Evolutionary conservation across 2,888 invertebrate genomes (phyloP), one percentile per base, ranked within the genome.

Genomic region (Emmelina monodactyla): DNA sequence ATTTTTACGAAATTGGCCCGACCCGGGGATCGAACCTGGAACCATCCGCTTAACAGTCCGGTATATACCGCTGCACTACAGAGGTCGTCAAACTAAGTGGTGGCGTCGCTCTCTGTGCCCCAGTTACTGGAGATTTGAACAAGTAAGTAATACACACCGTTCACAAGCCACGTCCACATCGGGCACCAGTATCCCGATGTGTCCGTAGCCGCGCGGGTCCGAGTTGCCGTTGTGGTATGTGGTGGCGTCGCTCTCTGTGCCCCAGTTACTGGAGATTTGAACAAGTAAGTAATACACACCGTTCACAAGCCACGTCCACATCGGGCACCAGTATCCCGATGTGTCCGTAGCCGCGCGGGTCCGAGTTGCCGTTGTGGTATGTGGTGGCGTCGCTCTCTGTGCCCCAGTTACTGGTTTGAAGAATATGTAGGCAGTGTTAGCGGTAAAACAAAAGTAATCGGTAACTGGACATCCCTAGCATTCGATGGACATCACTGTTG

Each of bases 321-420:
- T 97, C 89, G 0, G 92, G 92, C 10, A 97, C 97, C 62, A 88
- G 83, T 3, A 97, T 69, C 0, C 97, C 97, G 60, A 97, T 97
- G 55, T 97, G 96, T 1, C 96, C 96, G 64, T 86, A 97, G 15
- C 96, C 96, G 41, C 89, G 81, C 0, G 95, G 96, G 11, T 95
- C 94, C 0, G 85, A 79, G 67, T 97, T 97, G 2, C 97, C 97
- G 60, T 88, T 93, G 66, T 97, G 95, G 62, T 96, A 95, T 33
- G 78, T 78, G 1, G 88, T 86, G 43, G 88, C 85, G 51, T 94
- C 91, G 35, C 83, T 86, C 72, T 97, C 97, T 1, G 94, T 92
- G 12, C 97, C 97, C 95, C 96, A 97, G 62, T 97, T 97, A 62
- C 95, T 96, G 70, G 14, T n/a, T n/a, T n/a, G n/a, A n/a, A n/a